Evolutionary conservation across 1,140 invertebrate species (phyloP), one percentile per base, ranked within the genome.

Genomic region (Zaprionus capensis): DNA sequence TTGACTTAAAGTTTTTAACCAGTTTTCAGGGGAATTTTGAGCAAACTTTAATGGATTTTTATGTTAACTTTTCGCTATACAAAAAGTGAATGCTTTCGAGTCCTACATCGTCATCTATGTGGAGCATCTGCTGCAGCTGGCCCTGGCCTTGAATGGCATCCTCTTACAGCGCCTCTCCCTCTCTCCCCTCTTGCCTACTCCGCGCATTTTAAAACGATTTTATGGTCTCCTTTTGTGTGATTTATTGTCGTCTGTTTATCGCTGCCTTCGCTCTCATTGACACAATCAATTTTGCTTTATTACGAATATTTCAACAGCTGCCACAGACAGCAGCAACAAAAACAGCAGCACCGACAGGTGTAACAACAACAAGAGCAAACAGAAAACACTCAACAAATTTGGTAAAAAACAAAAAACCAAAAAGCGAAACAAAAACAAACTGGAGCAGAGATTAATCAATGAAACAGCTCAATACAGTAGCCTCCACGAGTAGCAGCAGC

Each of bases 391-490:
- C 69, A 67, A 80, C 67, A 69, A 87, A 87, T 82, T 80, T 77
- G 71, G 22, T 4, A 14, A 51, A 24, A 51, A 49, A 22, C 46
- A 49, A 49, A 76, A 55, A 64, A 51, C 61, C 20, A 49, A 59
- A 75, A 71, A 70, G 73, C 22, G 38, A 31, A 62, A 14, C 41
- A 64, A 74, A 68, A 58, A 57, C 26, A 80, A 88, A 82, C 46
- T 78, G 73, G 73, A 87, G 62, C 80, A 59, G 20, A 66, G 53
- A 71, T 63, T 59, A 80, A 86, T 87, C 81, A 80, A 74, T 72
- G 72, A 65, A 74, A 72, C 65, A 41, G 11, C 28, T 63, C n/a
- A 59, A 85, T 24, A 61, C 80, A 59, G 72, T 53, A 87, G 80
- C 83, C 34, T 49, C 31, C 28, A 34, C 31, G 1, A 22, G 12